Base-by-base conservation (phyloP, 2,888 invertebrate genomes). In the Plebejus melissa region DNA sequence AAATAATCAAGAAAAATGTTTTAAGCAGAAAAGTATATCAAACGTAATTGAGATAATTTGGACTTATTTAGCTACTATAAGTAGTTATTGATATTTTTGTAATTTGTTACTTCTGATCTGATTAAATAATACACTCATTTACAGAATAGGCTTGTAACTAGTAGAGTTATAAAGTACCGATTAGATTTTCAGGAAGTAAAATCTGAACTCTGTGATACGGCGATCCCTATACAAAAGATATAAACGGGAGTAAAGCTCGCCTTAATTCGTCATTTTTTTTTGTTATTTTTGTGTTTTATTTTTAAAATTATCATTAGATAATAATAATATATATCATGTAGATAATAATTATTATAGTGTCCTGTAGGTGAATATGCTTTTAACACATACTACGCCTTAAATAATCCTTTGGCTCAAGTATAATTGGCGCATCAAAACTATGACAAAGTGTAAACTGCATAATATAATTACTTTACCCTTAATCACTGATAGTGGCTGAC, bases 401-500 rank as follows among this genome's bases (percentile, higher is more conserved):
- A 46, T 16, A 32, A 72, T 4, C 22, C 4, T 72, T 13, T 50
- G 46, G 50, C 32, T 13, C 46, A 71, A 1, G 41, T 28, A 36
- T 16, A 65, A 28, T 13, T 54, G 54, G 32, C 72, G 54, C 50
- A 72, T 70, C 50, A 32, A 22, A 72, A 32, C 32, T 6, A 6
- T 72, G 50, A 72, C 72, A 32, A 50, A 72, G 54, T 72, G 50
- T 72, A 54, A 46, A 72, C 32, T 72, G 32, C 13, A 54, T 22
- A 32, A 32, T 22, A 7, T 50, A 72, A 72, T 72, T 72, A 72
- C 28, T 50, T 50, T 72, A 13, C 32, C 50, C 50, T 46, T 72
- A 72, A 72, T 72, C 65, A 65, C 65, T 6, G 72, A 54, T 46
- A 71, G 46, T 9, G 71, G 71, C 13, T 54, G 72, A 72, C 72